Evolutionary conservation across 1,140 invertebrate species (phyloP).

Genomic region (Drosophila repleta): DNA sequence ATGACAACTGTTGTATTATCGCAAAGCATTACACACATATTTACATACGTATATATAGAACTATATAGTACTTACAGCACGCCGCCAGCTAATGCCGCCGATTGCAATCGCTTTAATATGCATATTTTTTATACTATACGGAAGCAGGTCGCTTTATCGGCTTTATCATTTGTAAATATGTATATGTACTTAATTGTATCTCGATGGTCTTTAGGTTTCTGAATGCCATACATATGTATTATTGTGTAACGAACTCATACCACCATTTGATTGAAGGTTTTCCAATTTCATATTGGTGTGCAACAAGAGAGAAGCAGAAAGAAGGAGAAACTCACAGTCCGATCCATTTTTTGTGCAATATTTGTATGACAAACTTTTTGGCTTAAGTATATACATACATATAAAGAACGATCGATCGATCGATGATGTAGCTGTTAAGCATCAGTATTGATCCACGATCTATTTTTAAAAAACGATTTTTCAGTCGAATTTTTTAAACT

Average conservation of each 20-base stretch:
- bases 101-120: conserved; percentile 40
- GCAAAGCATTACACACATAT: conserved; percentile 27
- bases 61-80: conserved; percentile 26
- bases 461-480: conserved; percentile 31
- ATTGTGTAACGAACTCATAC: conserved; percentile 59
- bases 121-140: conserved; percentile 48
- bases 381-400: conserved; percentile 61
- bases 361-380: conserved; percentile 82
- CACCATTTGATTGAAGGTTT: conserved; percentile 73
- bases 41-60: not conserved
- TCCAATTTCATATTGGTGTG: conserved; percentile 54
- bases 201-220: conserved; percentile 76
- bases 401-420: conserved; percentile 30
- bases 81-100: conserved; percentile 37
- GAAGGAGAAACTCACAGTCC: conserved; percentile 72
- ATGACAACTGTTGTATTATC: conserved; percentile 41
- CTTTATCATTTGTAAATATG: conserved; percentile 72
- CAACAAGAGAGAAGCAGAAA: not conserved
- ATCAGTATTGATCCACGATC: conserved; percentile 36
- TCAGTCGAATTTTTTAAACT: conserved; percentile 71
- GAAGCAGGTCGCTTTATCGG: conserved; percentile 33
- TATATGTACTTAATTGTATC: conserved; percentile 61
- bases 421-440: conserved; percentile 58
- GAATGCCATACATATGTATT: conserved; percentile 40
- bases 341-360: conserved; percentile 82